phyloP scores from a whole-genome alignment of 2,797 vertebrate species.

The Thalassophryne amazonica region DNA sequence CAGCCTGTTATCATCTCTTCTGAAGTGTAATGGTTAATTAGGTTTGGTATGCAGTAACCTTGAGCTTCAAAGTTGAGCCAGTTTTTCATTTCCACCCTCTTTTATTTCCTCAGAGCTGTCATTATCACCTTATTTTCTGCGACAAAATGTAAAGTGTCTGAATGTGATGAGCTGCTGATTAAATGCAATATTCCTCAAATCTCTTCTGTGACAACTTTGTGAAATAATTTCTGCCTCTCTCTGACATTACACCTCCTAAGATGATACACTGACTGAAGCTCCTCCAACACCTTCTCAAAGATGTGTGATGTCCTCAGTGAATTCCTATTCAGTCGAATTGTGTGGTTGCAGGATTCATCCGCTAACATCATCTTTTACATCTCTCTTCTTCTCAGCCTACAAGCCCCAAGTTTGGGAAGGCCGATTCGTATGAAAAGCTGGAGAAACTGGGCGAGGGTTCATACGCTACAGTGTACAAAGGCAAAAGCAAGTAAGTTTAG shows the following conservation, averaged over 20 bases:
- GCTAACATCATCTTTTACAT: constrained; percentile 13
- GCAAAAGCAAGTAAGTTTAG: constrained; percentile 96
- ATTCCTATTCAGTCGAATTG: constrained; percentile 10
- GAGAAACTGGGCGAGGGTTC: constrained; percentile 97
- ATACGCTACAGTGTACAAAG: constrained; percentile 98
- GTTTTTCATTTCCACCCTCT: constrained; percentile 2
- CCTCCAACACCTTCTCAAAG: constrained; percentile 30
- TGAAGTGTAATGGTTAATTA: no score
- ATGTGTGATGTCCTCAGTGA: constrained; percentile 3
- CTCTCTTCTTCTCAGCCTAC: constrained; percentile 81
- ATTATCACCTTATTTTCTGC: not conserved
- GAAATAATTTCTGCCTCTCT: constrained; percentile 11
- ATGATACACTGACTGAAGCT: constrained; percentile 10
- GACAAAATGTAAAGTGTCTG: constrained; percentile 1
- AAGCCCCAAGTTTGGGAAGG: constrained; percentile 97
- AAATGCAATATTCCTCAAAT: constrained; percentile 7
- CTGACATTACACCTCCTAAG: constrained; percentile 15
- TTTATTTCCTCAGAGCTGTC: not conserved
- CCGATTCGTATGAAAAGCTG: constrained; percentile 96
- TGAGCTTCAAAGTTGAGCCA: not conserved
- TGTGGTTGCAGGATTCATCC: constrained; percentile 17
- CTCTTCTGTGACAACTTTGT: constrained; percentile 4
- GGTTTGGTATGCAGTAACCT: not conserved
- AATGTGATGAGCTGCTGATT: constrained; percentile 16
- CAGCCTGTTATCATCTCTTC: no score